Evolutionary conservation across 2,888 invertebrate genomes (phyloP).

Genomic region (Branchinecta sandiegonensis): DNA sequence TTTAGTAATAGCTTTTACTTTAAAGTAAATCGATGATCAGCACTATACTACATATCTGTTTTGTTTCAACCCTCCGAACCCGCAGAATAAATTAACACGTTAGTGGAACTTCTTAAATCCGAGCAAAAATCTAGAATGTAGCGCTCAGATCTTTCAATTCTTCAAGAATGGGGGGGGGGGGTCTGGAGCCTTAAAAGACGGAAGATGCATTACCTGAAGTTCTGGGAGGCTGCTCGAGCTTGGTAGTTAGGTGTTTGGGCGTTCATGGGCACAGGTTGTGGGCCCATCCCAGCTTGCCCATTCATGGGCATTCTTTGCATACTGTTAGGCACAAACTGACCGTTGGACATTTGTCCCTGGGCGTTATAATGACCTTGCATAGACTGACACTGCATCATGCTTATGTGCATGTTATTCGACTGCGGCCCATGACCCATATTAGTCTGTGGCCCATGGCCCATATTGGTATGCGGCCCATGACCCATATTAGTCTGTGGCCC

Average conservation of each 20-base stretch:
- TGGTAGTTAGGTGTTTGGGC: not conserved
- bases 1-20: too few species aligned
- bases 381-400: slow-evolving; percentile 11
- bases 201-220: not conserved
- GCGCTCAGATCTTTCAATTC: too few species aligned
- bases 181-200: not conserved
- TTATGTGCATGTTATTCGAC: not conserved
- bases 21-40: too few species aligned
- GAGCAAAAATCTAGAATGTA: too few species aligned
- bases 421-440: not conserved
- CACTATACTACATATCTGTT: too few species aligned
- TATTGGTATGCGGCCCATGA: too few species aligned
- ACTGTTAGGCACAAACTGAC: slow-evolving; percentile 13
- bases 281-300: not conserved
- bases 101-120: too few species aligned
- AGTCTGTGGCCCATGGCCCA: too few species aligned
- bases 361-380: not conserved
- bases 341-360: not conserved
- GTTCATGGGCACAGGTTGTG: not conserved
- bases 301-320: slow-evolving; percentile 15
- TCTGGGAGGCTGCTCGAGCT: not conserved
- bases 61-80: too few species aligned
- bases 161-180: too few species aligned
- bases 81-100: too few species aligned
- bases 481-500: too few species aligned